These are phyloP conservation scores for Sebastes itinus DNA, from an alignment of 2,797 vertebrate species.

Conservation along the genomic window DNA sequence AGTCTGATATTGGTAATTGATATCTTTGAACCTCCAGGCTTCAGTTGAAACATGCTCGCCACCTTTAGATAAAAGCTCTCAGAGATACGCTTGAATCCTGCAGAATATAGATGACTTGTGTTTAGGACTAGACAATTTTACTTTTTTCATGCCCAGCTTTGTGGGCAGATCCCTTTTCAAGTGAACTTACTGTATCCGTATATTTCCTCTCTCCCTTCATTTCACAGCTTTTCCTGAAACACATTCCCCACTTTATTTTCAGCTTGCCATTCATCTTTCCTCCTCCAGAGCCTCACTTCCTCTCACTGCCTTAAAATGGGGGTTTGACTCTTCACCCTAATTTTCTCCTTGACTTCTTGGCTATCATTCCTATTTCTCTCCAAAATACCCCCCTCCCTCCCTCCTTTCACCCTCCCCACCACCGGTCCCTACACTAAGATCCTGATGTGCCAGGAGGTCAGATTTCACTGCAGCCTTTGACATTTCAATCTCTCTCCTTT, in stretches of 20 bases:
- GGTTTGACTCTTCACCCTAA: slow-evolving; percentile 14
- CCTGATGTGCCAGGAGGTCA: slow-evolving; percentile 59
- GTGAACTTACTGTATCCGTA: background rate
- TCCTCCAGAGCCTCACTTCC: background rate
- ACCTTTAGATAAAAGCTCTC: background rate
- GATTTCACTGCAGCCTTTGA: slow-evolving; percentile 71
- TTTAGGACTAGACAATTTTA: background rate
- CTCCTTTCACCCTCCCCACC: background rate
- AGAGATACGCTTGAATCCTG: background rate
- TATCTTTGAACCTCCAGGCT: background rate
- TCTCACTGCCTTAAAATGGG: background rate
- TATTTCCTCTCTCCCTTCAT: background rate
- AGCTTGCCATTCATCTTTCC: slow-evolving; percentile 9
- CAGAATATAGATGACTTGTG: background rate
- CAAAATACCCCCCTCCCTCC: background rate
- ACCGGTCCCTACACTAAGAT: background rate
- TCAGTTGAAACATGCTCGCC: background rate
- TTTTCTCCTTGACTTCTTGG: slow-evolving; percentile 18
- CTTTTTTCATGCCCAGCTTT: slow-evolving; percentile 7
- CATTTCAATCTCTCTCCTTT: slow-evolving; percentile 52
- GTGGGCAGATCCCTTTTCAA: background rate
- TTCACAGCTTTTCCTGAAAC: background rate
- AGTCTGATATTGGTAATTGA: slow-evolving; percentile 4
- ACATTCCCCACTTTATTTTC: background rate
- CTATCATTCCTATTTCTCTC: slow-evolving; percentile 24